Percentiles rank a stretch among this genome's conserved stretches.
Conservation (phyloP, 2,797 vertebrate species). For the Coregonus ussuriensis region DNA sequence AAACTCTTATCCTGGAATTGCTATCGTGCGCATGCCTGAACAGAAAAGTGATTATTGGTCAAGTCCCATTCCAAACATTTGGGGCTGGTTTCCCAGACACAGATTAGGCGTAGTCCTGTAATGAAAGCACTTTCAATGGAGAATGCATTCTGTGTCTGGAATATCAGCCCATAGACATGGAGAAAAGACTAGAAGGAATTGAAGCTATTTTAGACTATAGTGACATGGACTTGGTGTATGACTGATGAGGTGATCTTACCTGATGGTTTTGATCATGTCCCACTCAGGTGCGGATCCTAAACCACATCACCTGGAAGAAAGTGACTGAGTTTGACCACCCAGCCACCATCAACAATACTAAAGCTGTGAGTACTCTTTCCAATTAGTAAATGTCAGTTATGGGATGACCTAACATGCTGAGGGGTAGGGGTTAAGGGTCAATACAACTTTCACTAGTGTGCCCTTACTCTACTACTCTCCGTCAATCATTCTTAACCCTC, state of each 20-base stretch:
- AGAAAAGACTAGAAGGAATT: neutral
- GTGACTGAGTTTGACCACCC: constrained; percentile 87
- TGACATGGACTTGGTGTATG: neutral
- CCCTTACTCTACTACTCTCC: neutral
- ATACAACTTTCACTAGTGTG: neutral
- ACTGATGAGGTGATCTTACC: neutral
- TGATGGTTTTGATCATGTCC: neutral
- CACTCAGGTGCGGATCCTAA: constrained; percentile 88
- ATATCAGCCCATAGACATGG: neutral
- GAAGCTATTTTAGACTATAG: too few species aligned
- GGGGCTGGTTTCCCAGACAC: too few species aligned
- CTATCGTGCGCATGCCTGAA: too few species aligned
- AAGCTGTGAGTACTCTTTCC: constrained; percentile 76
- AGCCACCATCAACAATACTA: constrained; percentile 73
- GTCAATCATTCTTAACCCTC: too few species aligned
- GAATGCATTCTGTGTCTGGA: neutral
- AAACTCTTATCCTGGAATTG: too few species aligned
- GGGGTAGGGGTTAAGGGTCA: neutral
- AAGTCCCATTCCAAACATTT: neutral
- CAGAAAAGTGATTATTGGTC: neutral
- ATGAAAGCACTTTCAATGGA: neutral
- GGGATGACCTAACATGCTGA: neutral
- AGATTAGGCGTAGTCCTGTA: neutral
- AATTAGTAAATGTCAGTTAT: neutral
- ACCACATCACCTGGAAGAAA: constrained; percentile 96